Percentiles rank a stretch among this genome's conserved stretches.
phyloP scores from a whole-genome alignment of 2,888 invertebrate genomes.

The Scelioninae gen. 1 region DNA sequence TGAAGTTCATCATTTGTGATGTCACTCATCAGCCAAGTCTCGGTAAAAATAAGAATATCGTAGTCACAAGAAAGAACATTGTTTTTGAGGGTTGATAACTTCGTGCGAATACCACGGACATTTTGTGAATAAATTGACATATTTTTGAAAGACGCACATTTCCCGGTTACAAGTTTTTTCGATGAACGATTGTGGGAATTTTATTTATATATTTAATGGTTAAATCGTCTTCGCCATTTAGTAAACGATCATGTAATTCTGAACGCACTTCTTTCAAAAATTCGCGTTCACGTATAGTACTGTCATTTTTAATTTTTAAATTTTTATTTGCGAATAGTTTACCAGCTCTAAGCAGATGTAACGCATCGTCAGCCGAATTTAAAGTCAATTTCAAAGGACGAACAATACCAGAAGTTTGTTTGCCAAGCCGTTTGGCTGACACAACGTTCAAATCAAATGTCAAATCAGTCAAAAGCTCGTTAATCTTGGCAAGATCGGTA shows the following conservation, averaged over 20 bases:
- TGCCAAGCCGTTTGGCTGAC: background rate
- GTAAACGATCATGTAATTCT: background rate
- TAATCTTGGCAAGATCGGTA: background rate
- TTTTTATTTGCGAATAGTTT: background rate
- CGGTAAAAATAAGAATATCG: background rate
- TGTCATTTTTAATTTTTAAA: background rate
- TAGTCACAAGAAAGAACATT: slow-evolving; percentile 1
- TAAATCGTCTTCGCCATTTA: background rate
- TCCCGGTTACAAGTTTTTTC: background rate
- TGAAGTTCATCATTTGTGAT: background rate
- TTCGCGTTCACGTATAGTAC: background rate
- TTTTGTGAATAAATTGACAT: background rate
- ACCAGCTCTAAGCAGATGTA: background rate
- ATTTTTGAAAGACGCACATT: background rate
- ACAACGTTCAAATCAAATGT: background rate
- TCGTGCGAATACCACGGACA: background rate
- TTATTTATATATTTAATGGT: background rate
- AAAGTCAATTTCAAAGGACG: background rate
- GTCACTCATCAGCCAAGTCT: background rate
- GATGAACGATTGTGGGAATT: background rate
- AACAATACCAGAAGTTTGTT: background rate
- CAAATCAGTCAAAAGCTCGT: background rate
- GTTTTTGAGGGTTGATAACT: background rate
- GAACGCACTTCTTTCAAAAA: background rate
- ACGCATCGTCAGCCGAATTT: background rate